A percentile compares a stretch with the other conserved stretches of the same genome.
Conservation (phyloP, 2,888 invertebrate genomes). For the Scaptomyza caliginosa region DNA sequence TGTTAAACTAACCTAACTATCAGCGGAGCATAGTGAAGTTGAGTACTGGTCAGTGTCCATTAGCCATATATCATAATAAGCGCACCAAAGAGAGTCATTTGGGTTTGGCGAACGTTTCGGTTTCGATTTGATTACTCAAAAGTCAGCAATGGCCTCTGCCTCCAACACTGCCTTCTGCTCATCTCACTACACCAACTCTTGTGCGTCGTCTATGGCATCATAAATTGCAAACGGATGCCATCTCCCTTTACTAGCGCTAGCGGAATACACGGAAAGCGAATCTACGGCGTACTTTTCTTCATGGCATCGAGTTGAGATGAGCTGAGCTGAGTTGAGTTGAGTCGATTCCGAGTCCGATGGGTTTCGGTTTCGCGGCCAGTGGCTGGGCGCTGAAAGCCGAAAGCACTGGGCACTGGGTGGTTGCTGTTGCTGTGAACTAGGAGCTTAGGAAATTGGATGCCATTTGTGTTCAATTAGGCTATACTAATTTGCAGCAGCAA, state of each 20-base stretch:
- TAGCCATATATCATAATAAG: constrained; percentile 75
- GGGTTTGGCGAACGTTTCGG: constrained; percentile 57
- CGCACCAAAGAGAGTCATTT: constrained; percentile 75
- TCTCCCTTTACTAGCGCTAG: constrained; percentile 21
- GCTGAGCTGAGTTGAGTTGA: constrained; percentile 21
- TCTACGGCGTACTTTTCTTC: constrained; percentile 4
- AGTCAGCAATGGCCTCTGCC: constrained; percentile 42
- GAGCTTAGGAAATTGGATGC: constrained; percentile 72
- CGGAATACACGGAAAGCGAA: background rate
- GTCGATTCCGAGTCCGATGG: constrained; percentile 43
- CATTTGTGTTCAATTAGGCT: constrained; percentile 80
- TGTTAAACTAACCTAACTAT: background rate
- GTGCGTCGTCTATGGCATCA: constrained; percentile 62
- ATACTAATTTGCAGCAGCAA: constrained; percentile 71
- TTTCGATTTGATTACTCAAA: constrained; percentile 62
- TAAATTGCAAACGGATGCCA: constrained; percentile 75
- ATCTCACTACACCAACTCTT: background rate
- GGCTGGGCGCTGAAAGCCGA: constrained; percentile 7
- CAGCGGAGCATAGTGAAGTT: constrained; percentile 5
- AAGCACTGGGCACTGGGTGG: too few relatives aligned
- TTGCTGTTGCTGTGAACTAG: background rate
- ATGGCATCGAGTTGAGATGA: constrained; percentile 4
- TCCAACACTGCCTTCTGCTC: constrained; percentile 4
- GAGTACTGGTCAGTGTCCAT: constrained; percentile 36
- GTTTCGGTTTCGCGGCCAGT: constrained; percentile 65